Percentiles rank a stretch among this genome's conserved stretches.
Conservation (phyloP, 2,113 vertebrate genomes). For the Casuarius casuarius region DNA sequence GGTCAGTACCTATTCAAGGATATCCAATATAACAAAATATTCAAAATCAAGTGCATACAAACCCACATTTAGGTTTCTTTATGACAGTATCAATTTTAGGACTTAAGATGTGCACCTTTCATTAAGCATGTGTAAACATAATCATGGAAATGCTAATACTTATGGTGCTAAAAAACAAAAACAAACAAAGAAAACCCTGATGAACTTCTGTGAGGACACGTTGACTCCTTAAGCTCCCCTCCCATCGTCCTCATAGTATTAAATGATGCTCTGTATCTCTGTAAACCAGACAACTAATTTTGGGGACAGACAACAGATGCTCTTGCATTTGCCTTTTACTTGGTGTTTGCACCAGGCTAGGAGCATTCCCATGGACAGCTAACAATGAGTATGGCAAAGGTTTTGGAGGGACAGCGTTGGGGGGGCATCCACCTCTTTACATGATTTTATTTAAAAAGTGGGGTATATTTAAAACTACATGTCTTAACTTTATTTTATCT, state of each 20-base stretch:
- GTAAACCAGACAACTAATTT: not conserved
- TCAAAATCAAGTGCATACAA: not conserved
- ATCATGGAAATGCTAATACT: not conserved
- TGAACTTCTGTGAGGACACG: not conserved
- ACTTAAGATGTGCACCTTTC: not conserved
- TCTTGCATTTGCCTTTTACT: not conserved
- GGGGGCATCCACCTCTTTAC: no score
- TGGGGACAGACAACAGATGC: not conserved
- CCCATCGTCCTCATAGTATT: not conserved
- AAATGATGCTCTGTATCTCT: not conserved
- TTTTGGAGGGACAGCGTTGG: no score
- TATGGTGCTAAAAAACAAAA: not conserved
- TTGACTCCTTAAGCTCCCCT: not conserved
- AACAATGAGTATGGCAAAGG: no score
- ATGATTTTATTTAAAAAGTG: no score
- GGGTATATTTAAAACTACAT: no score
- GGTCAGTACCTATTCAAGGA: not conserved
- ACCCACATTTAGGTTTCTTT: not conserved
- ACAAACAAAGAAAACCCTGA: rapidly evolving
- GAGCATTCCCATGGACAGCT: not conserved
- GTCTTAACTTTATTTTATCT: no score
- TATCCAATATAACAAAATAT: not conserved
- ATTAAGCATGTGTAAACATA: not conserved
- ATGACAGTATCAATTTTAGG: not conserved
- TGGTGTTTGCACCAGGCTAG: not conserved